Conservation (phyloP, 2,113 vertebrate species). For the Tychaedon coryphoeus region DNA sequence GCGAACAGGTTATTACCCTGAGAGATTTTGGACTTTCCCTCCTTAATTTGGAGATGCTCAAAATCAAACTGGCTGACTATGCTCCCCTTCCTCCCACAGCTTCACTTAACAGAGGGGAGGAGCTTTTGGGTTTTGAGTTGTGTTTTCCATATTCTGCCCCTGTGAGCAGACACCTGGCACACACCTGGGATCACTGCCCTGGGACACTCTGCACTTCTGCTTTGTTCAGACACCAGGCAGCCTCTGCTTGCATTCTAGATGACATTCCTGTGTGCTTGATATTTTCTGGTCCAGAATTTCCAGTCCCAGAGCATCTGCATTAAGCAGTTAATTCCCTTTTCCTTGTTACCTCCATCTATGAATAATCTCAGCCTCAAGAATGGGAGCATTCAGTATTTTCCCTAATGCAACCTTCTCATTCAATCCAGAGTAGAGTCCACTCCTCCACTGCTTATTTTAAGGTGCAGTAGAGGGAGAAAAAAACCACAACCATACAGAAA, state of each 20-base stretch:
- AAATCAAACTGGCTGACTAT: not conserved
- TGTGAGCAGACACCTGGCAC: not conserved
- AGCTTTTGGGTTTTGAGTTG: not conserved
- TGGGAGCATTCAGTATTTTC: conserved; percentile 26
- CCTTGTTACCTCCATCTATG: not conserved
- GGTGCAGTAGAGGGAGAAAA: not conserved
- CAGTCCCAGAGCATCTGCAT: not conserved
- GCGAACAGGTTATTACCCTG: not conserved
- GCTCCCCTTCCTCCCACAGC: not conserved
- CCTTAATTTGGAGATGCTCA: not conserved
- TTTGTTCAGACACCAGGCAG: not conserved
- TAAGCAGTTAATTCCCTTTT: not conserved
- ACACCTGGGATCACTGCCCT: not conserved
- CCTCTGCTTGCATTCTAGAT: not conserved
- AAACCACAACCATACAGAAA: not conserved
- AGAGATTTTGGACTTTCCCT: not conserved
- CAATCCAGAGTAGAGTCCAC: not conserved
- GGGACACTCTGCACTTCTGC: not conserved
- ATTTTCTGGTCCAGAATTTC: not conserved
- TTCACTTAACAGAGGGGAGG: not conserved
- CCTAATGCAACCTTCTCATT: not conserved
- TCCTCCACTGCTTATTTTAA: conserved; percentile 15
- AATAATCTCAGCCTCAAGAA: conserved; percentile 8
- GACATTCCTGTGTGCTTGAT: not conserved
- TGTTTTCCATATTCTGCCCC: not conserved